Evolutionary conservation across 1,140 invertebrate genomes (phyloP).

Genomic region (Heterodera carotae): DNA sequence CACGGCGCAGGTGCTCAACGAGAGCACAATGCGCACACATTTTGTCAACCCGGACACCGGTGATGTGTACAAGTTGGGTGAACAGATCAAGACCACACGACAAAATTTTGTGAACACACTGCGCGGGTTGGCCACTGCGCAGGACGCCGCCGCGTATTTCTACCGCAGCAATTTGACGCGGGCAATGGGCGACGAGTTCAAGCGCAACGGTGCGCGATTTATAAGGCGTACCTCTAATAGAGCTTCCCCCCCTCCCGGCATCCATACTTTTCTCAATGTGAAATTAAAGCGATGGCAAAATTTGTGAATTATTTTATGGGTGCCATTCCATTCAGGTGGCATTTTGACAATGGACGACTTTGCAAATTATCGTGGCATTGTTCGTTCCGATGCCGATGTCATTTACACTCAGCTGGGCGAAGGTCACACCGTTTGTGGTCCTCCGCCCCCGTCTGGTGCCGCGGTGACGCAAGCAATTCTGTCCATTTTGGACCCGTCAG

Average conservation of each 20-base stretch:
- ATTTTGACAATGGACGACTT: conserved; percentile 80
- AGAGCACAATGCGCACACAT: conserved; percentile 70
- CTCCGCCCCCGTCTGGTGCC: conserved; percentile 57
- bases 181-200: conserved; percentile 61
- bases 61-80: conserved; percentile 67
- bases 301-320: too few relatives aligned
- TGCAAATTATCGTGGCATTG: conserved; percentile 72
- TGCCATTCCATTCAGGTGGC: conserved; percentile 70
- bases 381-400: conserved; percentile 68
- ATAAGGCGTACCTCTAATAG: too few relatives aligned
- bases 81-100: conserved; percentile 67
- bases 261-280: too few relatives aligned
- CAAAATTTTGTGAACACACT: conserved; percentile 67
- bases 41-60: conserved; percentile 67
- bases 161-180: conserved; percentile 63
- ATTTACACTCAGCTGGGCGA: conserved; percentile 53
- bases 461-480: conserved; percentile 60
- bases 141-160: conserved; percentile 64
- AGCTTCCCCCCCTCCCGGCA: too few relatives aligned
- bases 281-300: too few relatives aligned
- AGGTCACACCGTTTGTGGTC: conserved; percentile 53
- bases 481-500: conserved; percentile 43
- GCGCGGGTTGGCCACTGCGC: conserved; percentile 61
- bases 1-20: conserved; percentile 68
- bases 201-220: conserved; percentile 62